phyloP scores from a whole-genome alignment of 2,888 invertebrate genomes.

The Amphiduros pacificus region DNA sequence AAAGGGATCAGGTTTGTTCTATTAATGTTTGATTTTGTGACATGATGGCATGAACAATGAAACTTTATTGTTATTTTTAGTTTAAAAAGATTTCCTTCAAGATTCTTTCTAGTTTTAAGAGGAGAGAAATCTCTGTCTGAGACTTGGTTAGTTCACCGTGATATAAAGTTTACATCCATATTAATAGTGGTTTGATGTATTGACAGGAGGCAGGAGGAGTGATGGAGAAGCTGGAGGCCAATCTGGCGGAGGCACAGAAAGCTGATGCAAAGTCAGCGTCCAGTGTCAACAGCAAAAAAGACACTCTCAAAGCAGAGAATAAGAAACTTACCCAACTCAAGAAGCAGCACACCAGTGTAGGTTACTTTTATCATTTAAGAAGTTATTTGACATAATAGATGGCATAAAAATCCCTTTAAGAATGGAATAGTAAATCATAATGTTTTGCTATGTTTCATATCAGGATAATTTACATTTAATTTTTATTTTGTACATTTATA shows the following conservation, averaged over 20 bases:
- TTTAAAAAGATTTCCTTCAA: too few species aligned
- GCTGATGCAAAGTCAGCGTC: conserved; percentile 70
- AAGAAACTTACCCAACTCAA: conserved; percentile 71
- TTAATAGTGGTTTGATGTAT: not conserved
- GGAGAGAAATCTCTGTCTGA: too few species aligned
- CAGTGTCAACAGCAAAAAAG: conserved; percentile 68
- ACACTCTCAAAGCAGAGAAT: conserved; percentile 70
- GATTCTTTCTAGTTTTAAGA: too few species aligned
- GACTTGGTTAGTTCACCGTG: too few species aligned
- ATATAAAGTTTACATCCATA: too few species aligned
- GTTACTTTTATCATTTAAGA: too few species aligned
- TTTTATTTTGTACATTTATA: not conserved
- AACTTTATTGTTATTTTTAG: too few species aligned
- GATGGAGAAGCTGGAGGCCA: conserved; percentile 69
- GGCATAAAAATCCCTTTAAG: too few species aligned
- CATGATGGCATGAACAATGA: too few species aligned
- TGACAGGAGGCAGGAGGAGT: conserved; percentile 70
- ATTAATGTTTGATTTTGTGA: too few species aligned
- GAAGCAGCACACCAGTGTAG: conserved; percentile 70
- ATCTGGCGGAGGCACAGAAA: conserved; percentile 69
- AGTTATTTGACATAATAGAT: too few species aligned
- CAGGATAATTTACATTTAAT: not conserved
- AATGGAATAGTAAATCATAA: too few species aligned
- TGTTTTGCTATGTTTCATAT: not conserved
- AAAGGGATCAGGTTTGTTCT: conserved; percentile 69